phyloP scores from a whole-genome alignment of 2,888 invertebrate genomes.

The Luperina testacea region DNA sequence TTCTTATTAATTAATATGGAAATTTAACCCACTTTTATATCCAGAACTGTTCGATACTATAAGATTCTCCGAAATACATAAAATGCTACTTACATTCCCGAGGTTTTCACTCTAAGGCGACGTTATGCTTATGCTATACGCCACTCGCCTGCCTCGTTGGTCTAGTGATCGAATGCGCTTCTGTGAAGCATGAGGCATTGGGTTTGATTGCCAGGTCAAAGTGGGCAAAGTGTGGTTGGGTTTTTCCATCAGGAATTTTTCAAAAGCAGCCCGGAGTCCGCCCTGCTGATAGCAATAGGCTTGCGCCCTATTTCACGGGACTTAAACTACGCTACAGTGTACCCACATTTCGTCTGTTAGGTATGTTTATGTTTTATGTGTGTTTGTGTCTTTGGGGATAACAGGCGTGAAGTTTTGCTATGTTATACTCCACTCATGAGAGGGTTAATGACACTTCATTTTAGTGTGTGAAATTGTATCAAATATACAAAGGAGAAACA shows the following conservation, averaged over 20 bases:
- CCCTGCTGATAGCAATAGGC: background rate
- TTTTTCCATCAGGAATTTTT: too few relatives aligned
- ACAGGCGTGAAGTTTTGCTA: background rate
- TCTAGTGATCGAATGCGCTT: background rate
- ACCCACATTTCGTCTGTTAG: too few relatives aligned
- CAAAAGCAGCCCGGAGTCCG: background rate
- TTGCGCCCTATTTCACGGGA: background rate
- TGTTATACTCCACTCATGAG: background rate
- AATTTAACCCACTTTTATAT: too few relatives aligned
- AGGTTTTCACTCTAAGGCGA: too few relatives aligned
- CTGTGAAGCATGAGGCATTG: background rate
- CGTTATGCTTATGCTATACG: background rate
- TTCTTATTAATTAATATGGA: too few relatives aligned
- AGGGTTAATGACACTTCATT: background rate
- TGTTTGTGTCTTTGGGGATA: background rate
- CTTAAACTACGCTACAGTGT: background rate
- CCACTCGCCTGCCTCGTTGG: background rate
- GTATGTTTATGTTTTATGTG: too few relatives aligned
- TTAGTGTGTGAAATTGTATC: background rate
- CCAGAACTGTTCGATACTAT: too few relatives aligned
- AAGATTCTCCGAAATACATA: too few relatives aligned
- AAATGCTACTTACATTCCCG: too few relatives aligned
- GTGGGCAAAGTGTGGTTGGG: background rate
- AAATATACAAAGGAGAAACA: constrained; percentile 8
- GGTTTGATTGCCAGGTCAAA: background rate